Evolutionary conservation across 2,888 invertebrate species (phyloP).

Genomic region (Philaethria dido): DNA sequence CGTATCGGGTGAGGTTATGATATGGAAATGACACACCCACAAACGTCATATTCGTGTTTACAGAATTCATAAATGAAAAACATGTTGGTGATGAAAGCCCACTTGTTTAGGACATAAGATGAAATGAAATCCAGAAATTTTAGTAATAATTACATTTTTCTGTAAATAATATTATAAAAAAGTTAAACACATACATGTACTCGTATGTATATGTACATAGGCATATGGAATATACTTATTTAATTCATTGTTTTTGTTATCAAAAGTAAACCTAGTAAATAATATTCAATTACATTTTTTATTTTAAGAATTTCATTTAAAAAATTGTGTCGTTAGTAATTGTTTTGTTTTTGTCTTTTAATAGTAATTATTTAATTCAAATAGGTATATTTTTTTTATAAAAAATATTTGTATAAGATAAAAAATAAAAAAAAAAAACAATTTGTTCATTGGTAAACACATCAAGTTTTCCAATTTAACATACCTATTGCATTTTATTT

Average conservation of each 20-base stretch:
- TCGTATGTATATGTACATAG: too few species aligned
- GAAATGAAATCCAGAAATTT: background rate
- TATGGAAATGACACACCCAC: constrained; percentile 27
- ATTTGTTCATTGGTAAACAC: too few species aligned
- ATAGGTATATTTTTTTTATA: background rate
- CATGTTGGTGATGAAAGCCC: constrained; percentile 18
- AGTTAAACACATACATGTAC: too few species aligned
- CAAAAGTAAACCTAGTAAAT: background rate
- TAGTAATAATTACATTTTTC: background rate
- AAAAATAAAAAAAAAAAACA: too few species aligned
- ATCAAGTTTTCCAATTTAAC: too few species aligned
- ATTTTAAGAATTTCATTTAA: background rate
- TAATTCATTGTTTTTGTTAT: background rate
- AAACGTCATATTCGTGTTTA: constrained; percentile 22
- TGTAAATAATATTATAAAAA: too few species aligned
- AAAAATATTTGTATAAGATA: too few species aligned
- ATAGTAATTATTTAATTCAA: too few species aligned
- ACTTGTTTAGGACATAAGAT: background rate
- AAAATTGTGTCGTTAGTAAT: background rate
- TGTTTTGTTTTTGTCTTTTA: background rate
- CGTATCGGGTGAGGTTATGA: background rate
- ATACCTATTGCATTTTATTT: too few species aligned
- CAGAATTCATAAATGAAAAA: constrained; percentile 17
- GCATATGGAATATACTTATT: too few species aligned
- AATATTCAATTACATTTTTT: background rate